Evolutionary conservation across 2,797 vertebrate species (phyloP), one percentile per base, ranked within the genome.

Genomic region (Babyrousa celebensis): DNA sequence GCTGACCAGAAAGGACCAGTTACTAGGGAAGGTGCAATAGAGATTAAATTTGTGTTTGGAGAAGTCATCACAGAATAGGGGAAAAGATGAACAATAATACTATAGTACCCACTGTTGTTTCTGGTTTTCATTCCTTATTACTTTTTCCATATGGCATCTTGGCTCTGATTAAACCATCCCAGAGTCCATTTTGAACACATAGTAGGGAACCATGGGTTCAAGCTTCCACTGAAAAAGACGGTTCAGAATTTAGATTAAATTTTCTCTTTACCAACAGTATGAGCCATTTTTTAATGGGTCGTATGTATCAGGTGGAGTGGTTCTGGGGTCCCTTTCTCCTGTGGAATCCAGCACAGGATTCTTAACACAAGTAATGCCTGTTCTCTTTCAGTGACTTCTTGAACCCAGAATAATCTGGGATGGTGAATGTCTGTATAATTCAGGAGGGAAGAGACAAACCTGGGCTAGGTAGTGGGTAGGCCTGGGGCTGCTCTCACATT

Each of bases 41-140:
- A 78, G 25, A 92, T 79, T 90, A 89, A 74, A 79, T 84, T 70
- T 84, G 23, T 83, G 6, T 71, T 92, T 83, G 21, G 60, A 84
- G 71, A 65, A 65, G 40, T 83, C 20, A 60, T 77, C 48, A 48
- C 21, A 43, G 63, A 85, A 62, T 25, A 52, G 12, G 18, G 12
- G 32, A 4, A 62, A 29, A 4, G 72, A 12, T 29, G n/a, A 52
- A 56, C 20, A 75, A 10, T 75, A 75, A 10, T 75, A 83, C 10
- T 54, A 1, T 32, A 2, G 12, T n/a, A 14, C 43, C 25, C 18
- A 52, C 14, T 62, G 60, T 63, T 75, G 5, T 87, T 79, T 20
- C 54, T 83, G 1, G n/a, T 70, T 70, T 88, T 70, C 18, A 8
- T 82, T 80, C 29, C 27, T 88, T 63, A 20, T 52, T 74, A 17